Conservation (phyloP, 2,113 vertebrate genomes). For the Pseudopodoces humilis region DNA sequence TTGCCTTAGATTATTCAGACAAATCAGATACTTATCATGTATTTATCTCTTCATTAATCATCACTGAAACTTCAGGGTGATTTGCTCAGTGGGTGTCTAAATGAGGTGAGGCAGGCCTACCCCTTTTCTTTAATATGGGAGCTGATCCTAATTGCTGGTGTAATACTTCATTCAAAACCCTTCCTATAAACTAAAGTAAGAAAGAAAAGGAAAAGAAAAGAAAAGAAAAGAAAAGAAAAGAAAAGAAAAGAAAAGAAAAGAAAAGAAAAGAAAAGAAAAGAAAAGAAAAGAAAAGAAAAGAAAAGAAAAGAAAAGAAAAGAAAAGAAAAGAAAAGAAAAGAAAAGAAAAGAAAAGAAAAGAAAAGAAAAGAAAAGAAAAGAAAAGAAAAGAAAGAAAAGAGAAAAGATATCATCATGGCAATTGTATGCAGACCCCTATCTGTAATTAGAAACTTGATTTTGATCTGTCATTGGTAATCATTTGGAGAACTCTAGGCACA, state of each 20-base stretch:
- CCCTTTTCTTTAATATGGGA: neutral
- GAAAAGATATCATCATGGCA: neutral
- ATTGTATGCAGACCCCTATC: neutral
- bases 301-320: too few relatives aligned
- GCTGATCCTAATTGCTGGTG: neutral
- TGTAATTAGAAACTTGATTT: neutral
- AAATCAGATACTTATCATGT: neutral
- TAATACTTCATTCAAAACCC: neutral
- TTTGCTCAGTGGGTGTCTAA: neutral
- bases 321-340: too few relatives aligned
- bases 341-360: too few relatives aligned
- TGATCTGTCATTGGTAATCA: neutral
- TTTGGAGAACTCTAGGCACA: neutral
- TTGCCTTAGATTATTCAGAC: neutral
- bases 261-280: too few relatives aligned
- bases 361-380: too few relatives aligned
- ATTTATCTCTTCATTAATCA: neutral
- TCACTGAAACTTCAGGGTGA: neutral
- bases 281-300: too few relatives aligned
- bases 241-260: too few relatives aligned
- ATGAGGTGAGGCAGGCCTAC: neutral
- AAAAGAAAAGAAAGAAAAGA: too few relatives aligned
- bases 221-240: too few relatives aligned
- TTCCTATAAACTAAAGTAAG: neutral
- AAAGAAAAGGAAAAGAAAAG: too few relatives aligned